Base-by-base conservation (phyloP, 2,113 vertebrate genomes). In the Vombatus ursinus region DNA sequence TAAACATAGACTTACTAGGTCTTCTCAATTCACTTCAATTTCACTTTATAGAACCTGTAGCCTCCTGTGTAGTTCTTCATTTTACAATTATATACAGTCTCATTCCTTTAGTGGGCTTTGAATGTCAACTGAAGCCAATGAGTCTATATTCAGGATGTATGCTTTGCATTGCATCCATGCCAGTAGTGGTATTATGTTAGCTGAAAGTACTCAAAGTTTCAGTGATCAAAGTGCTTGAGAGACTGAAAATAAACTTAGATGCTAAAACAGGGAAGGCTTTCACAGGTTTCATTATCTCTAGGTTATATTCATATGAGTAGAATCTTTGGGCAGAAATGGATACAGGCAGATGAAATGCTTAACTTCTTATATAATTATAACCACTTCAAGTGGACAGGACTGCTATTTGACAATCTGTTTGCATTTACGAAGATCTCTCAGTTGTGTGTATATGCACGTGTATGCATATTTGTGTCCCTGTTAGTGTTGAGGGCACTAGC, bases 271-370 rank as follows among this genome's bases (percentile, higher is more conserved):
- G 57, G 26, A 91, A 90, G 89, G 16, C n/a, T 84, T 84, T 84
- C 68, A 93, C 89, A 10, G 16, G 50, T 84, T 96, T 94, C 22
- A 48, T 96, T 94, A 57, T 92, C 14, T 51, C 89, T 89, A 92
- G 47, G n/a, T 95, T 97, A 90, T 90, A 95, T 93, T 84, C 94
- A 94, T 84, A n/a, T n/a, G n/a, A n/a, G n/a, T 90, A 90, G 28
- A 94, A 26, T n/a, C 90, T n/a, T n/a, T 50, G 94, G 52, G 22
- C 57, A 95, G 92, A 94, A 96, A 94, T 53, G 91, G 31, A 92
- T 52, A 90, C 22, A 57, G 28, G 19, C 48, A 52, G 95, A 51
- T 8, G 53, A 47, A 51, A 52, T 44, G 22, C 28, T 26, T 94
- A 49, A 0, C 61, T 19, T 44, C 6, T 84, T 8, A 44, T 44